Percentiles rank a stretch among this genome's conserved stretches.
Conservation (phyloP, 2,888 invertebrate genomes). For the Cantharis rufa region DNA sequence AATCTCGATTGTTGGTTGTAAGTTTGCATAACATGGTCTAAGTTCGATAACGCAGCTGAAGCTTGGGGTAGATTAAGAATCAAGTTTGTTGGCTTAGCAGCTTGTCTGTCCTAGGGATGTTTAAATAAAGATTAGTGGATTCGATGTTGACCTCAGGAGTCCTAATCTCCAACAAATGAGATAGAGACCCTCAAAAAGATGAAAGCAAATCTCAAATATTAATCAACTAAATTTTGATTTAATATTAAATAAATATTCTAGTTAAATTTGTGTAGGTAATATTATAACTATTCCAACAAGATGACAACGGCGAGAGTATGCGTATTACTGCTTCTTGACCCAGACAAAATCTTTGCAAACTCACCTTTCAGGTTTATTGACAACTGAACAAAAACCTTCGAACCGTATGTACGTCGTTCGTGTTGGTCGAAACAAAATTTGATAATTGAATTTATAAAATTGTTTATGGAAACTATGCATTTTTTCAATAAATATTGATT, state of each 20-base stretch:
- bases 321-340: neutral
- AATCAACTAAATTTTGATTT: neutral
- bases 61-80: conserved; percentile 43
- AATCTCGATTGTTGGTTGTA: conserved; percentile 37
- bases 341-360: neutral
- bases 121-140: conserved; percentile 44
- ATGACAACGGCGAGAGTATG: neutral
- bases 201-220: neutral
- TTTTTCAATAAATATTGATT: neutral
- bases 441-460: neutral
- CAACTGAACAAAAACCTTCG: neutral
- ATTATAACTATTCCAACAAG: neutral
- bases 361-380: neutral
- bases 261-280: neutral
- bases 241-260: neutral
- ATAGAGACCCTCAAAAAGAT: neutral
- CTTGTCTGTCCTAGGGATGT: conserved; percentile 45
- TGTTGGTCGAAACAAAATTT: neutral
- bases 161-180: conserved; percentile 19
- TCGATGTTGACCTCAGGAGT: conserved; percentile 36
- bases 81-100: conserved; percentile 47
- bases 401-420: no score
- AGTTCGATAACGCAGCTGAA: conserved; percentile 37
- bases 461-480: neutral
- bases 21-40: conserved; percentile 41